These are phyloP conservation scores for Mimas tiliae DNA, from an alignment of 2,888 invertebrate genomes.

Conservation along the genomic window DNA sequence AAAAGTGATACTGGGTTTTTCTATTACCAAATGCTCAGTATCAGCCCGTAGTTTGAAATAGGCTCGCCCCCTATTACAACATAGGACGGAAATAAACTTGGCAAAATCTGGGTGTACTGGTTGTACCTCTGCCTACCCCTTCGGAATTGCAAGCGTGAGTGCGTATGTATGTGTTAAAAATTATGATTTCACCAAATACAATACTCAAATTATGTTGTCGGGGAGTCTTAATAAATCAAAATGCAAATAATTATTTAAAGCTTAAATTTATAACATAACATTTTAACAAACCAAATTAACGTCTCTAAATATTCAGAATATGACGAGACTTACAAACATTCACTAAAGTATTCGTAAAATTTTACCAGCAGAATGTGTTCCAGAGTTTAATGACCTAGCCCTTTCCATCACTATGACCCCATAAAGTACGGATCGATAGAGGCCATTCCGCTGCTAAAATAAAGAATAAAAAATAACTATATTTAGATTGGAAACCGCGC, in stretches of 20 bases:
- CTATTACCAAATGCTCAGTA: too few species aligned
- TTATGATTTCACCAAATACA: not conserved
- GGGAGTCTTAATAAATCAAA: not conserved
- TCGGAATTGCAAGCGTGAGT: too few species aligned
- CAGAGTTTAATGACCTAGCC: conserved; percentile 22
- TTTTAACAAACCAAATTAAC: conserved; percentile 12
- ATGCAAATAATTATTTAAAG: not conserved
- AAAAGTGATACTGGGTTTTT: too few species aligned
- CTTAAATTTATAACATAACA: too few species aligned
- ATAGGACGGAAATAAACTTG: too few species aligned
- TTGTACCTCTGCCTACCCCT: too few species aligned
- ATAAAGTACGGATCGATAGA: conserved; percentile 21
- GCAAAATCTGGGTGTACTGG: too few species aligned
- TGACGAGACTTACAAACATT: conserved; percentile 15
- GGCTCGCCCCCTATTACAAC: too few species aligned
- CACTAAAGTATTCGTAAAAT: conserved; percentile 7
- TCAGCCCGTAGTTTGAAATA: too few species aligned
- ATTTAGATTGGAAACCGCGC: conserved; percentile 10
- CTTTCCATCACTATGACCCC: conserved; percentile 15
- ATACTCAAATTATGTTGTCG: not conserved
- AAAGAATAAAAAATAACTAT: conserved; percentile 4
- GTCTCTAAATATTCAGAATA: not conserved
- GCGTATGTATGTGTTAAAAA: not conserved
- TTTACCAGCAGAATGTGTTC: not conserved
- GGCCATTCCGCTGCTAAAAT: conserved; percentile 12